A percentile compares a stretch with the other conserved stretches of the same genome.
Evolutionary conservation across 2,797 vertebrate genomes (phyloP).

Genomic region (Chelon labrosus): DNA sequence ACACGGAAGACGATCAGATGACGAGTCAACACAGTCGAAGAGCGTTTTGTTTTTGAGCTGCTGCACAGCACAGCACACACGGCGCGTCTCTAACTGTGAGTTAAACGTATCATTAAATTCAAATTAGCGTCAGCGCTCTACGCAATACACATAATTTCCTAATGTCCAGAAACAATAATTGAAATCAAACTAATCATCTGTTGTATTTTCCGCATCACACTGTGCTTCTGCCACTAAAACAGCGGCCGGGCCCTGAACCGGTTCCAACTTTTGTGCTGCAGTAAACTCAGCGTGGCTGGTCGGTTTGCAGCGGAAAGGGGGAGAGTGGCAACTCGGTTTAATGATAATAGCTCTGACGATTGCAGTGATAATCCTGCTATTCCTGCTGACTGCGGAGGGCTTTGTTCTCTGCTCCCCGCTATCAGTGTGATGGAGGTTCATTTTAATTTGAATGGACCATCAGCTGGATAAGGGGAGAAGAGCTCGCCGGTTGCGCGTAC

Average conservation of each 20-base stretch:
- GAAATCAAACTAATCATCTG: conserved; percentile 32
- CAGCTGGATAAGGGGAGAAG: conserved; percentile 70
- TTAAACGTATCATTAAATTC: conserved; percentile 27
- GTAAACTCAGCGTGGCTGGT: conserved; percentile 45
- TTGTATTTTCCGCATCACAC: conserved; percentile 2
- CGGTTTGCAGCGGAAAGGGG: conserved; percentile 35
- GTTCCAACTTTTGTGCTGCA: conserved; percentile 34
- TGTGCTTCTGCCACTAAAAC: conserved; percentile 9
- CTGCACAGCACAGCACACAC: not conserved
- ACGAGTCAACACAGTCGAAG: not conserved
- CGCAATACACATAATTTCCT: conserved; percentile 20
- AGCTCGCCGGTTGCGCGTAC: conserved; percentile 5
- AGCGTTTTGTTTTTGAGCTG: conserved; percentile 2
- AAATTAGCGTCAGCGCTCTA: conserved; percentile 28
- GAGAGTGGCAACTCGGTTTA: conserved; percentile 62
- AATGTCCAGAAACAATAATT: conserved; percentile 24
- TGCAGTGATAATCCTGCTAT: conserved; percentile 76
- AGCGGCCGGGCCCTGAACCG: conserved; percentile 8
- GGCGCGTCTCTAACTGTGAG: conserved; percentile 4
- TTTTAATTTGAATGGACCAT: conserved; percentile 84
- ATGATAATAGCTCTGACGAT: conserved; percentile 77
- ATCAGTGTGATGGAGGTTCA: conserved; percentile 81
- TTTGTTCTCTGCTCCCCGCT: conserved; percentile 78
- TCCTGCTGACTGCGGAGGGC: conserved; percentile 79
- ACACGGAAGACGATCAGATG: not conserved